phyloP scores from a whole-genome alignment of 2,888 invertebrate genomes.

The Tetropium fuscum region DNA sequence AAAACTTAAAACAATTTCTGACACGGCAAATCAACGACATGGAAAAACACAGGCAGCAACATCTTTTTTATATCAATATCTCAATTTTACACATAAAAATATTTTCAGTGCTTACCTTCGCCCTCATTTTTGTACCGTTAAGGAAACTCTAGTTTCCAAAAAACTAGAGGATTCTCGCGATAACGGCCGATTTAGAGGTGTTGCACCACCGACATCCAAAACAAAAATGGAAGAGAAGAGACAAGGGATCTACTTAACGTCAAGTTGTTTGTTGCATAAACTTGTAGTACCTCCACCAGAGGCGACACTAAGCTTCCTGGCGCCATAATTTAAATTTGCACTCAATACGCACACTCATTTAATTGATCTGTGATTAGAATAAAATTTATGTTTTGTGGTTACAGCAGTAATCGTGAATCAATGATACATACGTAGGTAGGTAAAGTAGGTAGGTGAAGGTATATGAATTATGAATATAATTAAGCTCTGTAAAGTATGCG shows the following conservation, averaged over 20 bases:
- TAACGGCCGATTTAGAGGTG: conserved; percentile 47
- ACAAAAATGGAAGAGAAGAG: conserved; percentile 39
- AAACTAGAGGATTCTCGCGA: conserved; percentile 52
- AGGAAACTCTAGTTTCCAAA: conserved; percentile 48
- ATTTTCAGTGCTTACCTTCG: conserved; percentile 64
- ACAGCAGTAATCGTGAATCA: no score
- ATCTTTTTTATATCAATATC: background rate
- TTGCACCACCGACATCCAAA: conserved; percentile 31
- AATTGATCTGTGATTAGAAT: no score
- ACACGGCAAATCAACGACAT: no score
- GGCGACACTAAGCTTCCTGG: conserved; percentile 1
- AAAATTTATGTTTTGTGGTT: no score
- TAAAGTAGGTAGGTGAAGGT: no score
- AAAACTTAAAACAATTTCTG: no score
- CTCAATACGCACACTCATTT: background rate
- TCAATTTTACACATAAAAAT: no score
- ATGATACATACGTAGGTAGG: no score
- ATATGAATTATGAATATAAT: no score
- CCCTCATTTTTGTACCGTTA: conserved; percentile 64
- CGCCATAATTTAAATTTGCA: background rate
- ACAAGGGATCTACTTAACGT: background rate
- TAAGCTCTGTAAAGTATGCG: no score
- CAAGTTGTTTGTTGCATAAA: background rate
- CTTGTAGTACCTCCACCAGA: background rate
- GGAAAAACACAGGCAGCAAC: no score